phyloP scores from a whole-genome alignment of 2,888 invertebrate species.

The Chrysomela aeneicollis region DNA sequence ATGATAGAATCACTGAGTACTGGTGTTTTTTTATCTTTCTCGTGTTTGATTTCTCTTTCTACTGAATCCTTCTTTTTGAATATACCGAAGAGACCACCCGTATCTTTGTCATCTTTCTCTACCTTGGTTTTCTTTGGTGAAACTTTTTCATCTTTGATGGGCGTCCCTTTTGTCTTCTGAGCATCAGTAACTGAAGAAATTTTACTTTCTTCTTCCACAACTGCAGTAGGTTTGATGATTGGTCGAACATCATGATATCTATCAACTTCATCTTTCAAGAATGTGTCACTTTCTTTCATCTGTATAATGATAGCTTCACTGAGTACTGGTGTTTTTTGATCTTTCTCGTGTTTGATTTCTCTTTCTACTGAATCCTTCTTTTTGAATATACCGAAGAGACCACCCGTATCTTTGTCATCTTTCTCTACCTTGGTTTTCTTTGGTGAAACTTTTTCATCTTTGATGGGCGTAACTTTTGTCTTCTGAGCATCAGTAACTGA shows the following conservation, averaged over 20 bases:
- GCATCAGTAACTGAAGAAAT: no score
- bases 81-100: conserved; percentile 25
- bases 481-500: no score
- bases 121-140: conserved; percentile 16
- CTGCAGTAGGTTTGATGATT: not conserved
- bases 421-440: conserved; percentile 18
- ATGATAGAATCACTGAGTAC: not conserved
- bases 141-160: conserved; percentile 4
- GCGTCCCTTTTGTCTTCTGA: not conserved
- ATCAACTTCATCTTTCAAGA: conserved; percentile 46
- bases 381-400: conserved; percentile 41
- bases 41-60: not conserved
- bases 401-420: conserved; percentile 31
- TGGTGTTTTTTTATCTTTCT: conserved; percentile 1
- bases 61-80: conserved; percentile 32
- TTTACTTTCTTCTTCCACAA: no score
- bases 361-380: conserved; percentile 37
- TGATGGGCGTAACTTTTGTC: no score
- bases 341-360: conserved; percentile 14
- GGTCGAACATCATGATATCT: conserved; percentile 39
- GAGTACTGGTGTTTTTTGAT: conserved; percentile 7
- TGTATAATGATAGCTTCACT: conserved; percentile 4
- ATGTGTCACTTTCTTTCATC: conserved; percentile 26
- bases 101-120: conserved; percentile 12
- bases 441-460: not conserved